A percentile compares a stretch with the other conserved stretches of the same genome.
phyloP scores from a whole-genome alignment of 2,797 vertebrate genomes.

The Lateolabrax maculatus region DNA sequence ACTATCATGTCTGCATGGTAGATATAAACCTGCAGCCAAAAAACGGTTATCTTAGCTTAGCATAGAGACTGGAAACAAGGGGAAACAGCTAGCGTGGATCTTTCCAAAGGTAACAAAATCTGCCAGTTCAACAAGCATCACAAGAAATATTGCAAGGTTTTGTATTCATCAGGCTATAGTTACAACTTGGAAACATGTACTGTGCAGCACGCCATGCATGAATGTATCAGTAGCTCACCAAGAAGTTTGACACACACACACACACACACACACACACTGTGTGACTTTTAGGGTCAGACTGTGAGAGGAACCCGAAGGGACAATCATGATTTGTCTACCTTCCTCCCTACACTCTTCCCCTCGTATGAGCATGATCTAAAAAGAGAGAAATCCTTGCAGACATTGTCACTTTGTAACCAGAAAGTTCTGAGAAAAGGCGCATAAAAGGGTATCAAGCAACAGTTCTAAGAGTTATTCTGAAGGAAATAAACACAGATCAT shows the following conservation, averaged over 20 bases:
- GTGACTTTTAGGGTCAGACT: neutral
- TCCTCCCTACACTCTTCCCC: neutral
- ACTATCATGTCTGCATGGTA: neutral
- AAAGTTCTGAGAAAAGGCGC: neutral
- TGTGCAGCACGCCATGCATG: slow-evolving; percentile 4
- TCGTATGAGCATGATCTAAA: slow-evolving; percentile 4
- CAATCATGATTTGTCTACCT: neutral
- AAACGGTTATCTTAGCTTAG: neutral
- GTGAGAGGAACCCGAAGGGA: slow-evolving; percentile 1
- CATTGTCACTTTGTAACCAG: neutral
- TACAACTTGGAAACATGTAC: neutral
- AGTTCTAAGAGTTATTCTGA: neutral
- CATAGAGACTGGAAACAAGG: neutral
- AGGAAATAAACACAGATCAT: neutral
- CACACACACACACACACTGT: neutral
- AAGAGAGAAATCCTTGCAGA: slow-evolving; percentile 1
- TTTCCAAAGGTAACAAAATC: neutral
- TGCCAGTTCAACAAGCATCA: too few species aligned
- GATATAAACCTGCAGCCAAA: neutral
- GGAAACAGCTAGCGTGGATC: neutral
- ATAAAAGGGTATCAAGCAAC: neutral
- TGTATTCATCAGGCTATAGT: neutral
- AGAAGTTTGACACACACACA: neutral
- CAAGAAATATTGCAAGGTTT: too few species aligned
- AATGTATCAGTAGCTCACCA: neutral